A percentile compares a stretch with the other conserved stretches of the same genome.
Evolutionary conservation across 2,797 vertebrate genomes (phyloP).

Genomic region (Rhabdomys pumilio): DNA sequence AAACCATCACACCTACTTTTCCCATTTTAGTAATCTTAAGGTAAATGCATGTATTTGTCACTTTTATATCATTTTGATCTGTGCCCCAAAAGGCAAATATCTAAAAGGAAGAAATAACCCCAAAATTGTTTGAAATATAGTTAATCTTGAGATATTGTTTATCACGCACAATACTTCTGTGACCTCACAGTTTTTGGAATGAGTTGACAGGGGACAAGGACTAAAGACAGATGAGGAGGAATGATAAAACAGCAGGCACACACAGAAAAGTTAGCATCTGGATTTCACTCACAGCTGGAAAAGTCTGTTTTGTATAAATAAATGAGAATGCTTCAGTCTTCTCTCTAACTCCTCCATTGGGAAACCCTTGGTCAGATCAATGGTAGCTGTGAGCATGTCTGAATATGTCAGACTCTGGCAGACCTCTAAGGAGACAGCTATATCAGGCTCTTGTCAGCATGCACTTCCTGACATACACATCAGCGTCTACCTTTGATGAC

Average conservation of each 20-base stretch:
- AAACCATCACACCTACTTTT: background rate
- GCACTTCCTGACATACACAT: too few species aligned
- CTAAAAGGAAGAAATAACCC: background rate
- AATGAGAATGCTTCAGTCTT: background rate
- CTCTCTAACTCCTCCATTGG: too few species aligned
- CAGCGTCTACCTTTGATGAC: too few species aligned
- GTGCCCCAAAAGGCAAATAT: background rate
- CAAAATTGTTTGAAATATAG: background rate
- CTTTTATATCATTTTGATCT: background rate
- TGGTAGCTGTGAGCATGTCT: too few species aligned
- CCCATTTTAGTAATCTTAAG: background rate
- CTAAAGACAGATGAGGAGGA: background rate
- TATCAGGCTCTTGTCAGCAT: too few species aligned
- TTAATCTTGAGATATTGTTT: background rate
- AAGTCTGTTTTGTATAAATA: background rate
- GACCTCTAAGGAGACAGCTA: too few species aligned
- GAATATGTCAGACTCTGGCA: too few species aligned
- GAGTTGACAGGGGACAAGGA: background rate
- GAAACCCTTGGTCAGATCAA: too few species aligned
- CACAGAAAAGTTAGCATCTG: background rate
- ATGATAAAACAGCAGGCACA: background rate
- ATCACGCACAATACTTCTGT: background rate
- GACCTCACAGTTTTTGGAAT: background rate
- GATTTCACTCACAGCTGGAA: background rate
- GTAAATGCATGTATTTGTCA: background rate